Evolutionary conservation across 64 coral and sea anemone species (phyloP).

Genomic region (Montipora capricornis): DNA sequence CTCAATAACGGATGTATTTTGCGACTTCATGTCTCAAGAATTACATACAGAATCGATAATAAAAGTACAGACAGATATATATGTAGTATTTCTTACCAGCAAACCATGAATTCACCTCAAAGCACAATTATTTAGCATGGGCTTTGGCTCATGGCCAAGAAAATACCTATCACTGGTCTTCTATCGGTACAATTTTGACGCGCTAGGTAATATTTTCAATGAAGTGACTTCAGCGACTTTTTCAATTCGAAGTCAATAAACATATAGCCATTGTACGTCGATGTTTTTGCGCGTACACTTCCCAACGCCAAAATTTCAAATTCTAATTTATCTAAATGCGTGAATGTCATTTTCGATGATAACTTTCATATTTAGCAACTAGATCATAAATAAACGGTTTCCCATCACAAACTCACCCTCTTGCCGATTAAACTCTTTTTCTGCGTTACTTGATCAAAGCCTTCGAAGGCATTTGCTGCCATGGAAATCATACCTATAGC

Average conservation of each 20-base stretch:
- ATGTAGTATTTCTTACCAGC: too few relatives aligned
- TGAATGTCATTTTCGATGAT: not conserved
- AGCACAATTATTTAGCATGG: not conserved
- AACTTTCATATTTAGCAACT: slow-evolving; percentile 26
- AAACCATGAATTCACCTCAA: not conserved
- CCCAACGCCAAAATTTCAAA: not conserved
- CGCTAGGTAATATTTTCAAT: slow-evolving; percentile 36
- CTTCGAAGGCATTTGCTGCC: slow-evolving; percentile 53
- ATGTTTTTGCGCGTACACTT: not conserved
- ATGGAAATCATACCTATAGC: slow-evolving; percentile 17
- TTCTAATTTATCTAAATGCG: not conserved
- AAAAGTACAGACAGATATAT: too few relatives aligned
- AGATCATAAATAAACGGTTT: slow-evolving; percentile 32
- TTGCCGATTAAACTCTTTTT: slow-evolving; percentile 41
- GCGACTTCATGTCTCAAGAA: too few relatives aligned
- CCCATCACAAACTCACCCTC: slow-evolving; percentile 23
- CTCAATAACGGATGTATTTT: too few relatives aligned
- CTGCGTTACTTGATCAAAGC: slow-evolving; percentile 47
- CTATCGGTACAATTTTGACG: slow-evolving; percentile 1
- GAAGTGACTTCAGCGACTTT: slow-evolving; percentile 45
- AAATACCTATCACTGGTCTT: too few relatives aligned
- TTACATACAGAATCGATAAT: too few relatives aligned
- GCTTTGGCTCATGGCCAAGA: too few relatives aligned
- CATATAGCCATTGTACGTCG: not conserved
- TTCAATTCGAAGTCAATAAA: slow-evolving; percentile 47